Evolutionary conservation across 2,888 invertebrate genomes (phyloP).

Genomic region (Pristionchus maxplancki): DNA sequence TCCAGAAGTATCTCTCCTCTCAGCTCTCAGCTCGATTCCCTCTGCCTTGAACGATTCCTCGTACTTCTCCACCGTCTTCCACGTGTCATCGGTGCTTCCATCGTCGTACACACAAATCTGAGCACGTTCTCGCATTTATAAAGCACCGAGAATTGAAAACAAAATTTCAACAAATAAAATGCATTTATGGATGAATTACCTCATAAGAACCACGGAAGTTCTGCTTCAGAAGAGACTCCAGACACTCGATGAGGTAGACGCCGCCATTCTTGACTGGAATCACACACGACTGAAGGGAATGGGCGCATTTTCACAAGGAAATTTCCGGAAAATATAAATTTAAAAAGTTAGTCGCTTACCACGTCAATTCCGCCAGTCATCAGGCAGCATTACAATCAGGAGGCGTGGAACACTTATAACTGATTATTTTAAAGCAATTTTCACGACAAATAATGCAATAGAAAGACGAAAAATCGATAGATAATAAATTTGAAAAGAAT

Average conservation of each 20-base stretch:
- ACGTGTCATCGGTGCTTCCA: constrained; percentile 67
- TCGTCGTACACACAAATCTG: constrained; percentile 71
- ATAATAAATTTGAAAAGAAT: neutral
- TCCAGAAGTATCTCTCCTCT: constrained; percentile 55
- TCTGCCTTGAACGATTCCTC: constrained; percentile 54
- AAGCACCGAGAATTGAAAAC: neutral
- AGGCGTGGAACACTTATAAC: neutral
- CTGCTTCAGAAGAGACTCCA: constrained; percentile 65
- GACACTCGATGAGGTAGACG: constrained; percentile 60
- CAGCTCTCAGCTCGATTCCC: constrained; percentile 56
- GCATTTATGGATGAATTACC: neutral
- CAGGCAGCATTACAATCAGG: neutral
- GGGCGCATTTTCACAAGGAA: neutral
- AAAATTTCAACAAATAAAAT: constrained; percentile 39
- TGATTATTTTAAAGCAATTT: neutral
- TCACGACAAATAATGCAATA: neutral
- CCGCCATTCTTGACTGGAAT: constrained; percentile 70
- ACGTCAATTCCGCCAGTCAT: constrained; percentile 30
- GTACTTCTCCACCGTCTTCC: constrained; percentile 55
- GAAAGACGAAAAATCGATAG: neutral
- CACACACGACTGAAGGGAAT: constrained; percentile 59
- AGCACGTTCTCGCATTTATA: neutral
- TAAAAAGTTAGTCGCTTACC: neutral
- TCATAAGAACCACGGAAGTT: constrained; percentile 9
- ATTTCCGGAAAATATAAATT: neutral